Evolutionary conservation across 2,797 vertebrate genomes (phyloP).

Genomic region (Sebastes hopkinsi): DNA sequence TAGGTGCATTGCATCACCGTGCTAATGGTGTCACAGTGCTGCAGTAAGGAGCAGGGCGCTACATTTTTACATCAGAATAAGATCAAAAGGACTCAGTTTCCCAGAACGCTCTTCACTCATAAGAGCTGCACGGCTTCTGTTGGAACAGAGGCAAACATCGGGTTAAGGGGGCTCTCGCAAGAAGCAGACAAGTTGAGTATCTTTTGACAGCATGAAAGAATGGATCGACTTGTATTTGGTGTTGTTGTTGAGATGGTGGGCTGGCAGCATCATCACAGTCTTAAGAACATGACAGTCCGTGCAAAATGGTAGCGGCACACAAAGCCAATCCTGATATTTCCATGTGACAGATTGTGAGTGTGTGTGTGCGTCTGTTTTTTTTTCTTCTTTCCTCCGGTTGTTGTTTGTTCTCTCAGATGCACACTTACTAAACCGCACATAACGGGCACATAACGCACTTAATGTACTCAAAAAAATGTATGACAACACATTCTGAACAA

Average conservation of each 20-base stretch:
- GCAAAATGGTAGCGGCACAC: constrained; percentile 59
- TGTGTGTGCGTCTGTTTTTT: constrained; percentile 1
- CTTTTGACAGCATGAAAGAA: constrained; percentile 47
- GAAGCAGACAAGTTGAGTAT: constrained; percentile 32
- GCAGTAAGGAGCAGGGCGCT: constrained; percentile 30
- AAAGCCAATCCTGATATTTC: constrained; percentile 60
- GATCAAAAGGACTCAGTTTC: constrained; percentile 59
- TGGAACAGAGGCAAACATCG: constrained; percentile 33
- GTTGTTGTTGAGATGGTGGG: constrained; percentile 54
- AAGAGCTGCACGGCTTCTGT: constrained; percentile 20
- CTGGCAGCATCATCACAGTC: constrained; percentile 44
- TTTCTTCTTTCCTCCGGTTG: constrained; percentile 30
- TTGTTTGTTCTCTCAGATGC: constrained; percentile 58
- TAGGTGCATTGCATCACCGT: constrained; percentile 40
- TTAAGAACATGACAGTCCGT: constrained; percentile 65
- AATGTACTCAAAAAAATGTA: constrained; percentile 11
- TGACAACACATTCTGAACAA: constrained; percentile 21
- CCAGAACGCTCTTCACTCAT: constrained; percentile 44
- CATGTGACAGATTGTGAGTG: constrained; percentile 67
- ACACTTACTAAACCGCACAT: constrained; percentile 43
- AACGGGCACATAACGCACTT: constrained; percentile 2
- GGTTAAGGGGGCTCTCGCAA: constrained; percentile 40
- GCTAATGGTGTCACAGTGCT: constrained; percentile 13
- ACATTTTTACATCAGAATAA: constrained; percentile 35
- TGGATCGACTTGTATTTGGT: constrained; percentile 40